Evolutionary conservation across 1,140 invertebrate species (phyloP).

Genomic region (Bacillus rossius): DNA sequence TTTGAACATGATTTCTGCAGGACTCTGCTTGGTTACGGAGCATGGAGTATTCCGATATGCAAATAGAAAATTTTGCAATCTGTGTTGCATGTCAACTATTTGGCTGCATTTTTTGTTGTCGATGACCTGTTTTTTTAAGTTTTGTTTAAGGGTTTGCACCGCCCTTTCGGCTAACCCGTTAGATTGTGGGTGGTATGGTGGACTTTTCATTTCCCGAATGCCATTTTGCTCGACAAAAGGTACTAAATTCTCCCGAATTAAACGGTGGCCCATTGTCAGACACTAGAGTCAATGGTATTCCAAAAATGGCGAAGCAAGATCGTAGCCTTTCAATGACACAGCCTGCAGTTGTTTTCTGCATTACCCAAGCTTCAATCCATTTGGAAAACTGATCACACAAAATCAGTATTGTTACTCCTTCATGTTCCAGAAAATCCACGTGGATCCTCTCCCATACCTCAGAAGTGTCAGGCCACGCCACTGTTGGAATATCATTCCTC

Average conservation of each 20-base stretch:
- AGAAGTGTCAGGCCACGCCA: slow-evolving; percentile 4
- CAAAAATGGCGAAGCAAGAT: slow-evolving; percentile 1
- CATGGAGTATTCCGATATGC: too few relatives aligned
- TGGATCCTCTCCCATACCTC: slow-evolving; percentile 25
- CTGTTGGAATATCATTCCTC: background rate
- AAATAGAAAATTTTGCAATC: too few relatives aligned
- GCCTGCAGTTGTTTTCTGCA: background rate
- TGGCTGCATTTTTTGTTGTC: background rate
- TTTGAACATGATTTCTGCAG: too few relatives aligned
- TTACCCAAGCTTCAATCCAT: slow-evolving; percentile 30
- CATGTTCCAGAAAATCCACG: slow-evolving; percentile 34
- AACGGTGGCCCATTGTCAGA: slow-evolving; percentile 10
- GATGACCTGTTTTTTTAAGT: slow-evolving; percentile 5
- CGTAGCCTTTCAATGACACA: background rate
- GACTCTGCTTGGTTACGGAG: too few relatives aligned
- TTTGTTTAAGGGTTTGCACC: slow-evolving; percentile 9
- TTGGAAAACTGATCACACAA: slow-evolving; percentile 37
- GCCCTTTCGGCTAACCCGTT: slow-evolving; percentile 10
- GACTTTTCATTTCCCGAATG: background rate
- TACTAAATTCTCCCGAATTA: background rate
- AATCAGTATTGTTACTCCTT: slow-evolving; percentile 27
- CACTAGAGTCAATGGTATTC: slow-evolving; percentile 2
- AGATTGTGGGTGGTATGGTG: background rate
- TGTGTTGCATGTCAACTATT: too few relatives aligned
- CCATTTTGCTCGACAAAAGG: background rate